These are phyloP conservation scores for Novumbra hubbsi DNA, from an alignment of 2,797 vertebrate genomes.

Conservation along the genomic window DNA sequence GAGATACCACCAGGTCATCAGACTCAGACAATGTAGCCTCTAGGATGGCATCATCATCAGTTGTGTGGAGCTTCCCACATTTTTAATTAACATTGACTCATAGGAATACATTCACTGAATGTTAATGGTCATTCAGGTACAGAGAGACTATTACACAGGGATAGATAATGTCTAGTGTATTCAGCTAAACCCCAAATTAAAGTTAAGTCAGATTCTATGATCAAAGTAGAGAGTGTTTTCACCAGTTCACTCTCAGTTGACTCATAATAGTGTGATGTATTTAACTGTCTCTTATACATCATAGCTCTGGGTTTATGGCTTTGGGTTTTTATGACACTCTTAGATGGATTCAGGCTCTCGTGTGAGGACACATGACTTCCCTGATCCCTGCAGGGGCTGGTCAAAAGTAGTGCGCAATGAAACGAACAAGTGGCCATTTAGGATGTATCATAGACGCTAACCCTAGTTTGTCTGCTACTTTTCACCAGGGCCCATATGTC, in stretches of 20 bases:
- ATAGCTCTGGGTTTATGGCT: constrained; percentile 7
- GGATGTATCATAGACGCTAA: background rate
- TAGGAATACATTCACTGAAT: background rate
- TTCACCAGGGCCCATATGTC: background rate
- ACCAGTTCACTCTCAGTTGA: background rate
- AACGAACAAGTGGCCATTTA: background rate
- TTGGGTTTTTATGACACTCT: background rate
- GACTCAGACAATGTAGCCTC: background rate
- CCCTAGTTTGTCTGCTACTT: background rate
- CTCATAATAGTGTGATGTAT: background rate
- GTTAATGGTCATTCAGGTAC: background rate
- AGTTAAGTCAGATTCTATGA: background rate
- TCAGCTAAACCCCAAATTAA: background rate
- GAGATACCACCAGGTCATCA: background rate
- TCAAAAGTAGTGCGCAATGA: no score
- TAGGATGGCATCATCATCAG: background rate
- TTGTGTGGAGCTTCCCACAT: background rate
- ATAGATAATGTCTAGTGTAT: background rate
- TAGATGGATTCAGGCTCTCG: background rate
- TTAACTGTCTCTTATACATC: background rate
- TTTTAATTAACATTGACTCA: background rate
- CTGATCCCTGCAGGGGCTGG: no score
- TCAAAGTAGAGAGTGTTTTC: background rate
- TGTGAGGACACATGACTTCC: constrained; percentile 1
- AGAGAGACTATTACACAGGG: background rate